Evolutionary conservation across 2,113 vertebrate genomes (phyloP), one percentile per base, ranked within the genome.

Genomic region (Pimephales promelas): DNA sequence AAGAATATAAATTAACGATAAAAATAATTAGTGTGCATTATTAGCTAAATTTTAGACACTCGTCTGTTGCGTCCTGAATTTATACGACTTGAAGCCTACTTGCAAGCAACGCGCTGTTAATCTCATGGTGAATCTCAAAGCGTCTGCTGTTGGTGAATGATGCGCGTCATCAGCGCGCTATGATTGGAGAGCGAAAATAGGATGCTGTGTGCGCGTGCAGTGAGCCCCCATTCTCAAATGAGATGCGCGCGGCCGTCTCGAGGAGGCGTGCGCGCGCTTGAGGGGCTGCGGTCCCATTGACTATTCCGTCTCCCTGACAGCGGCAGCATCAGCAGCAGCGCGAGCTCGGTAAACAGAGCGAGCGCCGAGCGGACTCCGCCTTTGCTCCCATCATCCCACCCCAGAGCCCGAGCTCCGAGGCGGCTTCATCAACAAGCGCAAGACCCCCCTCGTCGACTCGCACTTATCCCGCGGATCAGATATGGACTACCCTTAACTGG

Each of bases 231-330:
- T 95, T 95, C 94, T 94, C 86, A 95, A 94, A 95, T 92, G 92
- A 93, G 91, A 90, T 90, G 93, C 92, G 92, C 93, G 92, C 88
- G 90, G 90, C 86, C 87, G 88, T 89, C 86, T 70, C 84, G 88
- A 87, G 84, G 88, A 93, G 91, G 92, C 88, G 86, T 91, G 91
- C 88, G 86, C 93, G 93, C 93, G 93, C 94, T 90, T 79, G 89
- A 93, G 92, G 92, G 93, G 94, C 93, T 95, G 94, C 94, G 94
- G 94, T 95, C 93, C 93, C 94, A 95, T 95, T 95, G 94, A 95
- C 93, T 91, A 92, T 91, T 94, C 92, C 87, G 89, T 95, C 93
- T 95, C 93, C 90, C 92, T 94, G 93, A 93, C 94, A 95, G 92
- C 93, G 91, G 91, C 93, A 91, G 88, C 86, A 91, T 90, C 92